Base-by-base conservation (phyloP, 2,113 vertebrate species). In the Amblyornis subalaris region DNA sequence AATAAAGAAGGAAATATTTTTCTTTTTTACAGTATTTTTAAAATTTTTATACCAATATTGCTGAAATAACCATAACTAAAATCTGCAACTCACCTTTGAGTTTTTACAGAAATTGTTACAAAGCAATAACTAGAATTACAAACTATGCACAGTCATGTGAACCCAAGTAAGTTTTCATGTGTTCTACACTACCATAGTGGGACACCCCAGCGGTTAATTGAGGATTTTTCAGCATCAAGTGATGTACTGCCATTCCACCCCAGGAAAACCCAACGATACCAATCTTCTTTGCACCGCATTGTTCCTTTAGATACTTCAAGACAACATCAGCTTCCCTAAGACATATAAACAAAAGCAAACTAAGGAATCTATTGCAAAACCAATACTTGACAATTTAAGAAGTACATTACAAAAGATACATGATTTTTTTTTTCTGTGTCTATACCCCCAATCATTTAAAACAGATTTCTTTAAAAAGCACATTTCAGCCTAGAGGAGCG, bases 241-340 rank as follows among this genome's bases (percentile, higher is more conserved):
- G 98, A 89, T 99, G 99, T 70, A 98, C 98, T 47, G 98, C 98
- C 31, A 97, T 70, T 51, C 99, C 99, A 64, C 99, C 99, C 99
- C 99, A 99, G 97, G 99, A 99, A 97, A 99, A 99, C 45, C 99
- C 99, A 94, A 98, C 98, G 8, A 98, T 69, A 73, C 98, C 99
- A 18, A 99, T 95, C 64, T 93, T 97, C 95, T 96, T 97, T 80
- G 95, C 97, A 19, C 95, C 97, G 54, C 98, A 98, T 48, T 98
- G 97, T 48, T 98, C 96, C 89, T 98, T 98, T 96, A 99, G 98
- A 95, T 97, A 99, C 94, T 88, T 98, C 95, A 99, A 74, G 81
- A 98, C 97, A 22, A 95, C 98, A 57, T 98, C 98, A 20, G 98
- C 92, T 96, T 99, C 99, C 95, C 99, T 99, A 84, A 86, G 90